phyloP scores from a whole-genome alignment of 2,888 invertebrate species.

The Macrosoma leucophasiata region DNA sequence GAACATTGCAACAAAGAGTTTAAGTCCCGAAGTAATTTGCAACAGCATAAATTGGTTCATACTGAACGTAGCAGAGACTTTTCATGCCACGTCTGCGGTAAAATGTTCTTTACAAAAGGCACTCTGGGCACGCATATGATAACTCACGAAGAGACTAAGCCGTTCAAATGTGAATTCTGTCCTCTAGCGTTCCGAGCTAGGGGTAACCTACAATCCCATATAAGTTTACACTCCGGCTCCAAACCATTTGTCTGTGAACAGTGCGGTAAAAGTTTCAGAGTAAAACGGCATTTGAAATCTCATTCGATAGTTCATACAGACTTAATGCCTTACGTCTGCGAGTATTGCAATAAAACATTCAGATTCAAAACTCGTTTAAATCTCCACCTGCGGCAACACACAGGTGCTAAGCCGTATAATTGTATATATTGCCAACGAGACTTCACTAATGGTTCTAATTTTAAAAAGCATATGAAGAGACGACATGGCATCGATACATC shows the following conservation, averaged over 20 bases:
- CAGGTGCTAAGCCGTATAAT: conserved; percentile 61
- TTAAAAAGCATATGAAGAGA: conserved; percentile 66
- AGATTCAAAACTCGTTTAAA: conserved; percentile 63
- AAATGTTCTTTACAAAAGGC: conserved; percentile 68
- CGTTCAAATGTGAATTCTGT: conserved; percentile 62
- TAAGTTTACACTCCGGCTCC: conserved; percentile 54
- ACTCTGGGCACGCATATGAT: conserved; percentile 58
- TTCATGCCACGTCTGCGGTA: conserved; percentile 63
- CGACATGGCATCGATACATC: conserved; percentile 64
- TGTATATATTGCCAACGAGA: conserved; percentile 59
- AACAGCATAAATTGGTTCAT: conserved; percentile 57
- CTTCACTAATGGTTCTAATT: conserved; percentile 68
- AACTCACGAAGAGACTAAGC: conserved; percentile 58
- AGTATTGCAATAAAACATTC: conserved; percentile 62
- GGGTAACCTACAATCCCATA: conserved; percentile 58
- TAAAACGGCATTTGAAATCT: conserved; percentile 62
- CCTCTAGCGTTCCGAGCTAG: conserved; percentile 57
- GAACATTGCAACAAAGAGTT: conserved; percentile 55
- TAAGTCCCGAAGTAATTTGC: conserved; percentile 53
- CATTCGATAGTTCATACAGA: conserved; percentile 68
- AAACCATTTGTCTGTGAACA: conserved; percentile 68
- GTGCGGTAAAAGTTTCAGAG: conserved; percentile 63
- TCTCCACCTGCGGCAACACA: conserved; percentile 63
- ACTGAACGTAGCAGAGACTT: conserved; percentile 62
- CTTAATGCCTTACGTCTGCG: conserved; percentile 58